Evolutionary conservation across 2,797 vertebrate species (phyloP), one percentile per base, ranked within the genome.

Genomic region (Premnoplex brunnescens): DNA sequence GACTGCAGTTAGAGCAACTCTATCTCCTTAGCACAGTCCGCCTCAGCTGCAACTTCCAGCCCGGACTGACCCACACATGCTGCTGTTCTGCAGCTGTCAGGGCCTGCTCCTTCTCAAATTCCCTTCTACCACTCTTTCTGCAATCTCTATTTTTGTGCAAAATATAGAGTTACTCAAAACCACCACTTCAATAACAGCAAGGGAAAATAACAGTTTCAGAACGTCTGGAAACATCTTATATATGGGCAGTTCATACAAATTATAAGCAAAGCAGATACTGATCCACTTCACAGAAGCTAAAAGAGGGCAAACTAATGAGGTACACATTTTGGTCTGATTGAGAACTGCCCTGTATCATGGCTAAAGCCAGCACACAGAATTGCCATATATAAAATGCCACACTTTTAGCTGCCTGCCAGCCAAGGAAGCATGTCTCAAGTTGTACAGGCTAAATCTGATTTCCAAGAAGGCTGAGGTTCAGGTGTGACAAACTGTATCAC

Each of bases 1-100:
- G 90, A 44, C 95, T 94, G 68, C 82, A 86, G 86, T 82, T 71
- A 76, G 68, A 85, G 86, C 93, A 96, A 92, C 94, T 96, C 68
- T 92, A 85, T 96, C 96, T 97, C 83, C 83, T 72, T 87, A 90
- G 90, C 73, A 46, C 74, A 76, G 89, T 34, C 30, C 30, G 41
- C 48, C 66, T 79, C 79, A 32, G 51, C 71, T 72, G 76, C 73
- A 96, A 88, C 91, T 92, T 97, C 41, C 39, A 95, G 88, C 56
- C 59, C 12, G 30, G 64, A 60, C 11, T 88, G 94, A 85, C 68
- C 59, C 46, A 16, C 75, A 43, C 63, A 12, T 30, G 41, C 39
- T 77, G 87, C 78, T 67, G 15, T 17, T 85, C 43, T 39, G 66
- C 55, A 85, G 83, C 75, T 92, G 39, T 37, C 73, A 24, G 19